These are phyloP conservation scores for Latrodectus elegans DNA, from an alignment of 2,888 invertebrate genomes.

Conservation along the genomic window DNA sequence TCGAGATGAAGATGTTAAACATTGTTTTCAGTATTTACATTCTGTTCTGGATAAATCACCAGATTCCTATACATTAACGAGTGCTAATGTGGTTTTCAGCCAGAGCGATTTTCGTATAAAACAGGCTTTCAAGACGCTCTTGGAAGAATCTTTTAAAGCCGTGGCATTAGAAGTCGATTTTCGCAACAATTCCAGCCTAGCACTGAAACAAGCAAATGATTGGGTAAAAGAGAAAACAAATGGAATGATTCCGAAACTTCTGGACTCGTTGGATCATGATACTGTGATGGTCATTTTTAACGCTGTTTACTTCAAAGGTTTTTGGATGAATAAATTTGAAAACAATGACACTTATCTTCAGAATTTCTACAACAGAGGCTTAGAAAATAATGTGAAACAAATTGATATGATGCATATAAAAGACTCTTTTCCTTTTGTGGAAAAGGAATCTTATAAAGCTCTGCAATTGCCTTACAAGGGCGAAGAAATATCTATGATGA, in stretches of 20 bases:
- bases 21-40: conserved; percentile 16
- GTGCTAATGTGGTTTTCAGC: conserved; percentile 25
- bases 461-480: conserved; percentile 67
- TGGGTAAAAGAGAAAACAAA: conserved; percentile 2
- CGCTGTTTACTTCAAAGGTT: conserved; percentile 77
- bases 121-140: conserved; percentile 14
- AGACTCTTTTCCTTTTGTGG: conserved; percentile 13
- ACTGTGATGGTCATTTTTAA: conserved; percentile 76
- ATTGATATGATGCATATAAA: conserved; percentile 33
- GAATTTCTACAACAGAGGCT: conserved; percentile 40
- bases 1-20: conserved; percentile 2
- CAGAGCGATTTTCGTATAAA: conserved; percentile 16
- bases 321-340: conserved; percentile 75
- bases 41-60: neutral
- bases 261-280: conserved; percentile 26
- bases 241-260: neutral
- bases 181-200: conserved; percentile 10
- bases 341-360: conserved; percentile 71
- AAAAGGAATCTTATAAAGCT: conserved; percentile 28
- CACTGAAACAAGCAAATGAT: neutral
- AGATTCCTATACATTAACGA: conserved; percentile 8
- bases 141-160: conserved; percentile 53
- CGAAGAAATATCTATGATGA: conserved; percentile 56
- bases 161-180: conserved; percentile 51
- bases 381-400: conserved; percentile 20